Conservation (phyloP, 2,888 invertebrate species). For the Pollenia griseotomentosa region DNA sequence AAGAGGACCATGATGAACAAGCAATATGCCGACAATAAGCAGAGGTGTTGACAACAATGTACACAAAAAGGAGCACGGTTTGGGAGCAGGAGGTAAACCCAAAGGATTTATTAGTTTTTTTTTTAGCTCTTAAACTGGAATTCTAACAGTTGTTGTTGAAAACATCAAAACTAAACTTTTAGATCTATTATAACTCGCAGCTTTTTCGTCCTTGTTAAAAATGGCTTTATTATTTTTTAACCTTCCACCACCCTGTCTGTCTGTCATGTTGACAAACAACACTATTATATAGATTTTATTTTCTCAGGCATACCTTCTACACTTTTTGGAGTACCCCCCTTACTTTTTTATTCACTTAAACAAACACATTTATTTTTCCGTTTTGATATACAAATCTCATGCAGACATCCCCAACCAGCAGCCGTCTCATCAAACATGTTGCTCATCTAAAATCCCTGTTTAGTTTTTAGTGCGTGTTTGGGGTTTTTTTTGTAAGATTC, state of each 20-base stretch:
- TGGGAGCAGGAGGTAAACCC: not conserved
- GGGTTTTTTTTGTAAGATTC: not conserved
- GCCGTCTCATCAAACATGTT: conserved; percentile 26
- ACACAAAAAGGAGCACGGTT: not conserved
- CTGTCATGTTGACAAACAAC: conserved; percentile 14
- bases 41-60: not conserved
- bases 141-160: too few species aligned
- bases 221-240: too few species aligned
- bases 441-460: conserved; percentile 17
- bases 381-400: not conserved
- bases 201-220: too few species aligned
- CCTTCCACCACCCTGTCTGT: not conserved
- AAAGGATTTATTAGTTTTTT: too few species aligned
- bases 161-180: too few species aligned
- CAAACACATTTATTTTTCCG: not conserved
- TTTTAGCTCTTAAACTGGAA: too few species aligned
- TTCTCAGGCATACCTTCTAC: not conserved
- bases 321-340: not conserved
- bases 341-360: not conserved
- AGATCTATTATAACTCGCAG: too few species aligned
- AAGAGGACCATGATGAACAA: conserved; percentile 14
- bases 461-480: not conserved
- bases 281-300: conserved; percentile 5
- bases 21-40: not conserved
- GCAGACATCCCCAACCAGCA: not conserved